phyloP scores from a whole-genome alignment of 2,113 vertebrate genomes.

The Strix aluco region DNA sequence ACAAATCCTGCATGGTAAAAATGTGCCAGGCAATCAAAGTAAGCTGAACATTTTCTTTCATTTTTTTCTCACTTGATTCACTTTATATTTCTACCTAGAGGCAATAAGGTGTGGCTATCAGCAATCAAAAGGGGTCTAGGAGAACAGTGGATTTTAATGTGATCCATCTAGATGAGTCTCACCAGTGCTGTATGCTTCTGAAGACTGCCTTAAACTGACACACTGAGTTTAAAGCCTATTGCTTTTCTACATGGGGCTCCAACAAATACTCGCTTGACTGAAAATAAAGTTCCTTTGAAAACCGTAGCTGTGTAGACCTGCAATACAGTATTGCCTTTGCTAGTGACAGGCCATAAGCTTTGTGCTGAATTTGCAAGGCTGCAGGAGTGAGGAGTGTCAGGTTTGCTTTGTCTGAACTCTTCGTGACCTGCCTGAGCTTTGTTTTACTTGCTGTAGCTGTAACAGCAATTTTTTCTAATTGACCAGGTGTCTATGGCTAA shows the following conservation, averaged over 20 bases:
- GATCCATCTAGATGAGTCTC: neutral
- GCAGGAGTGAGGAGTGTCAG: neutral
- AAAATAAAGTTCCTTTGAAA: neutral
- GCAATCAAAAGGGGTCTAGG: neutral
- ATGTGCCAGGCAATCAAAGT: neutral
- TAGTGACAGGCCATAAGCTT: neutral
- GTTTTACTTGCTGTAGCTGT: slow-evolving; percentile 16
- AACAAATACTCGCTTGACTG: neutral
- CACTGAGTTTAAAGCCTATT: neutral
- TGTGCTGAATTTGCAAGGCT: slow-evolving; percentile 29
- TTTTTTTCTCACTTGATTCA: neutral
- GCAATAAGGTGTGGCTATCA: neutral
- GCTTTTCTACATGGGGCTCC: neutral
- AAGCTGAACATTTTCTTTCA: neutral
- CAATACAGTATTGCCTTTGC: neutral
- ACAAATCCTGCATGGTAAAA: neutral
- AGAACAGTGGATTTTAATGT: neutral
- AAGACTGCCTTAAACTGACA: neutral
- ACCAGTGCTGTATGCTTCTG: neutral
- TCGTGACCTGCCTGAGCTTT: neutral
- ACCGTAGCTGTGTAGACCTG: neutral
- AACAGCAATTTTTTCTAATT: slow-evolving; percentile 39
- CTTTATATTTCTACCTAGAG: neutral
- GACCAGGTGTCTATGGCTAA: neutral
- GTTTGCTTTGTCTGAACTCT: slow-evolving; percentile 43